A percentile compares a stretch with the other conserved stretches of the same genome.
phyloP scores from a whole-genome alignment of 2,113 vertebrate species.

The Rhizomys pruinosus region DNA sequence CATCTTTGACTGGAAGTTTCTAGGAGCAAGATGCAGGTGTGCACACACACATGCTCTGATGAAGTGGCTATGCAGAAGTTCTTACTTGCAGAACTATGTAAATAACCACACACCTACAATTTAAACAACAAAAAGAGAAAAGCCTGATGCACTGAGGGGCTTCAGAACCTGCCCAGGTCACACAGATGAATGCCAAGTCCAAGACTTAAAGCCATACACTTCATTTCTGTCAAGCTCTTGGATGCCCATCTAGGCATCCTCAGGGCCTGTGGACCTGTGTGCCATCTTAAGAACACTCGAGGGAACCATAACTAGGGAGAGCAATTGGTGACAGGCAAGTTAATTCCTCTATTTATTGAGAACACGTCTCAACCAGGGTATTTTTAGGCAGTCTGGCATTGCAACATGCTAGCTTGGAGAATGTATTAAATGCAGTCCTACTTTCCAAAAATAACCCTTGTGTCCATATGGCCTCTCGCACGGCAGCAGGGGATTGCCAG shows the following conservation, averaged over 20 bases:
- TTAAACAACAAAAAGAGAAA: too few relatives aligned
- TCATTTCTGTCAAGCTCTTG: fast-evolving
- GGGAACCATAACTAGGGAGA: not conserved
- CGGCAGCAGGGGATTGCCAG: not conserved
- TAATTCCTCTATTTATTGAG: not conserved
- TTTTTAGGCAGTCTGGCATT: constrained; percentile 54
- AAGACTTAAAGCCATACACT: fast-evolving
- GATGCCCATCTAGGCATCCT: fast-evolving
- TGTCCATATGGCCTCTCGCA: not conserved
- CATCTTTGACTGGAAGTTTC: fast-evolving
- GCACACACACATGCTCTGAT: not conserved
- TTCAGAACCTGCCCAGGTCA: not conserved
- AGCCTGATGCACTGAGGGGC: not conserved
- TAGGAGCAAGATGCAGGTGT: too few relatives aligned
- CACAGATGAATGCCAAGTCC: not conserved
- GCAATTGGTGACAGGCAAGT: not conserved
- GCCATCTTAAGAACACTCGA: fast-evolving
- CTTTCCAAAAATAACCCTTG: constrained; percentile 55
- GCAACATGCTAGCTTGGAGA: not conserved
- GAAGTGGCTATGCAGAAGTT: too few relatives aligned
- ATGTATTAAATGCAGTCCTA: constrained; percentile 57
- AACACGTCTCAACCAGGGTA: not conserved
- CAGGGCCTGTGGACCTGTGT: not conserved
- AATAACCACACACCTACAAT: too few relatives aligned
- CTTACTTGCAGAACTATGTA: too few relatives aligned